Base-by-base conservation (phyloP, 2,888 invertebrate genomes). In the Pammene fasciana region DNA sequence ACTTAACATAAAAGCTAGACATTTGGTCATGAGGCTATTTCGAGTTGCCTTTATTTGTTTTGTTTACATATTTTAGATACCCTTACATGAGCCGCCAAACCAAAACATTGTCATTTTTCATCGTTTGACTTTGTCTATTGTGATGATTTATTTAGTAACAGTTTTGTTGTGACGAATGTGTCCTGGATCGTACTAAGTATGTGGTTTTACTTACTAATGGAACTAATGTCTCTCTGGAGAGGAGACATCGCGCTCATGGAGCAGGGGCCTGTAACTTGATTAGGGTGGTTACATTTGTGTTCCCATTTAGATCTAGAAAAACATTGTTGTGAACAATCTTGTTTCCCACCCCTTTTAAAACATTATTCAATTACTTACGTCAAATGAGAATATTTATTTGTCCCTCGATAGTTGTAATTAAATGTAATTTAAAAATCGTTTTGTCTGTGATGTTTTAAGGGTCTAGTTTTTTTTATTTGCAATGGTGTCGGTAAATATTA, bases 401-500 rank as follows among this genome's bases (percentile, higher is more conserved):
- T 65, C 56, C 38, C 65, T 56, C 18, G 56, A 41, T n/a, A 26
- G 62, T 26, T 62, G 11, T 38, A 66, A 14, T 50, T 18, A 8
- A 7, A 6, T 50, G 26, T n/a, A 50, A 14, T 18, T 18, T 9
- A 14, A 48, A 48, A 48, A 48, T 6, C 16, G 13, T 18, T 26
- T 2, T 10, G 9, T 11, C 11, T 26, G 50, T 50, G 26, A 18
- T 62, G 50, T 50, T 50, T 14, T 16, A 9, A 13, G 8, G 5
- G 5, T 18, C 26, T 6, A 7, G 10, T 34, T 55, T 36, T 38
- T 43, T 55, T 46, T 65, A 36, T 65, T 56, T 38, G 43, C 34
- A 48, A 14, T 14, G 48, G 52, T 64, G 72, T 62, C 70, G 70
- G 67, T 72, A 67, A 43, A 71, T 68, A 73, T 72, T 71, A 72